Percentiles rank a stretch among this genome's conserved stretches.
These are phyloP conservation scores for Nomada ferruginata DNA, from an alignment of 2,888 invertebrate genomes.

Conservation along the genomic window DNA sequence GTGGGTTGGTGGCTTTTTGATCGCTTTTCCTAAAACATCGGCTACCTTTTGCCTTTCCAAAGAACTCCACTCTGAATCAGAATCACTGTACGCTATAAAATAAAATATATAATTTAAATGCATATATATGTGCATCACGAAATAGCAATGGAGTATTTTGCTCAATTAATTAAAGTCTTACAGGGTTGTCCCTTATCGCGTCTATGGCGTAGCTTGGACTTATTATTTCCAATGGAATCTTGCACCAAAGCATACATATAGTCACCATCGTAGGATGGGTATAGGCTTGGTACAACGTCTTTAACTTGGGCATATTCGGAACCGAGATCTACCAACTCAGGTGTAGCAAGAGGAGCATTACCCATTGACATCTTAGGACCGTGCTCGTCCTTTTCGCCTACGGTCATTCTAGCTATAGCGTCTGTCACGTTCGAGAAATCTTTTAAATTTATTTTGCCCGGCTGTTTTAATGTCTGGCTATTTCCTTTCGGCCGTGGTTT, in stretches of 20 bases:
- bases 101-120: conserved; percentile 23
- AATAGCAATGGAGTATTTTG: neutral
- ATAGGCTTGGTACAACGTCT: conserved; percentile 86
- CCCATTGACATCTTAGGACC: conserved; percentile 84
- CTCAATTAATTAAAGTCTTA: conserved; percentile 78
- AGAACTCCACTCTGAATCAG: conserved; percentile 95
- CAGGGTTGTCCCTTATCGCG: conserved; percentile 88
- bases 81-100: conserved; percentile 91
- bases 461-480: conserved; percentile 91
- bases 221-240: conserved; percentile 87
- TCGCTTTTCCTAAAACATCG: conserved; percentile 88
- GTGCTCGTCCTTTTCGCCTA: conserved; percentile 84
- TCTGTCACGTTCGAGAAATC: conserved; percentile 95
- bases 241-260: conserved; percentile 89
- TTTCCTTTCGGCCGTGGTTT: conserved; percentile 89
- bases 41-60: conserved; percentile 87
- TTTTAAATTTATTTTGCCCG: conserved; percentile 95
- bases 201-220: conserved; percentile 87
- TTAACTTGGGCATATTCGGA: conserved; percentile 90
- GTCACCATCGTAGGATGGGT: conserved; percentile 86
- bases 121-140: neutral
- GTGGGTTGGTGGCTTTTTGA: conserved; percentile 89
- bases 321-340: conserved; percentile 91
- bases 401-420: conserved; percentile 89
- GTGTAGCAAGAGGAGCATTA: conserved; percentile 91